A percentile compares a stretch with the other conserved stretches of the same genome.
These are phyloP conservation scores for Diorhabda carinulata DNA, from an alignment of 1,140 invertebrate species.

Conservation along the genomic window DNA sequence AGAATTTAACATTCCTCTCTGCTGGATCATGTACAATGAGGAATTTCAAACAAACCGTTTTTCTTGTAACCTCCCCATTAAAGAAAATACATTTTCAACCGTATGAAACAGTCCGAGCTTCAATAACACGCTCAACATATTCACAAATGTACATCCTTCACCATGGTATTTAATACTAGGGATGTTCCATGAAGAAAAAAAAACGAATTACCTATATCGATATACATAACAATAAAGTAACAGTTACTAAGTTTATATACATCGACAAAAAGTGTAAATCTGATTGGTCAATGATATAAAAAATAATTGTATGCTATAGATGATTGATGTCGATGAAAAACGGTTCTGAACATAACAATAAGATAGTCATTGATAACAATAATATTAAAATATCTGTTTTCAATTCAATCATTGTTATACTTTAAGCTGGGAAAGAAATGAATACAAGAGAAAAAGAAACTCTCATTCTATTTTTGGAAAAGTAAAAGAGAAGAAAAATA, in stretches of 20 bases:
- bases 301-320: constrained; percentile 41
- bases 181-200: constrained; percentile 37
- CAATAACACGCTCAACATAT: constrained; percentile 43
- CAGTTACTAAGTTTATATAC: constrained; percentile 47
- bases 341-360: constrained; percentile 1
- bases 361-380: constrained; percentile 9
- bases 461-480: no score
- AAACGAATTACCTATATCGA: constrained; percentile 39
- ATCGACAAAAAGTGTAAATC: constrained; percentile 48
- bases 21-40: no score
- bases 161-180: constrained; percentile 45
- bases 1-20: no score
- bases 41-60: no score
- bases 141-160: constrained; percentile 48
- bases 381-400: no score
- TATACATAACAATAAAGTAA: constrained; percentile 45
- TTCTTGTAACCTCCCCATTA: no score
- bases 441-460: no score
- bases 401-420: no score
- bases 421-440: no score
- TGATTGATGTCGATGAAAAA: constrained; percentile 27
- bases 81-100: neutral
- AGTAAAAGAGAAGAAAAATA: no score
- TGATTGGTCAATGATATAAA: constrained; percentile 50
- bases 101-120: constrained; percentile 35